Base-by-base conservation (phyloP, 1,140 invertebrate genomes). In the Luehdorfia chinensis region DNA sequence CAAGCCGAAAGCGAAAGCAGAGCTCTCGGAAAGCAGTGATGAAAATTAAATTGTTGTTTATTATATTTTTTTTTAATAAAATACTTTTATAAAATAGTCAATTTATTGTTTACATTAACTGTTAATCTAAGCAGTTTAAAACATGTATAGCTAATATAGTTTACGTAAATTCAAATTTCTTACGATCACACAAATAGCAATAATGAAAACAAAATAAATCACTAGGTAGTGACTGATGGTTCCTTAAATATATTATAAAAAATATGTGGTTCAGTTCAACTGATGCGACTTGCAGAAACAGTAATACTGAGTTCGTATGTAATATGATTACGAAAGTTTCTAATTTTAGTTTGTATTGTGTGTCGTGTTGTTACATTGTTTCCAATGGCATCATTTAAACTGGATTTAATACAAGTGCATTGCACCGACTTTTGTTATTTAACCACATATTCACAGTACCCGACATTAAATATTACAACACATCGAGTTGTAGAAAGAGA, bases 1-100 rank as follows among this genome's bases (percentile, higher is more conserved):
- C 36, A 62, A 84, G 63, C 81, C 90, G 1, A 90, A 90, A 73
- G 81, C 88, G 32, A 88, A 92, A 55, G 91, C 91, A 23, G 88
- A 90, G 9, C 84, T 93, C 23, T 94, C 92, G 1, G 92, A 93
- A 85, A 92, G 88, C 59, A 90, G 90, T 66, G 87, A 89, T 69
- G 88, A 87, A 72, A 70, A 87, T 66, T 87, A 60, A 78, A 16
- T 41, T 8, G n/a, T n/a, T n/a, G n/a, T n/a, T 53, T 47, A 41
- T 52, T 51, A 59, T 54, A 18, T 37, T 11, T 44, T 25, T 31
- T 41, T 39, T 46, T 32, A 74, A 59, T 63, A 68, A 74, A 66
- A 66, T 45, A 37, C 57, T 7, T 52, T 62, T 66, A 51, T 76
- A 80, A 80, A 81, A 84, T 78, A 80, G 57, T 74, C 53, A 68